Evolutionary conservation across 2,797 vertebrate genomes (phyloP).

Genomic region (Scleropages formosus): DNA sequence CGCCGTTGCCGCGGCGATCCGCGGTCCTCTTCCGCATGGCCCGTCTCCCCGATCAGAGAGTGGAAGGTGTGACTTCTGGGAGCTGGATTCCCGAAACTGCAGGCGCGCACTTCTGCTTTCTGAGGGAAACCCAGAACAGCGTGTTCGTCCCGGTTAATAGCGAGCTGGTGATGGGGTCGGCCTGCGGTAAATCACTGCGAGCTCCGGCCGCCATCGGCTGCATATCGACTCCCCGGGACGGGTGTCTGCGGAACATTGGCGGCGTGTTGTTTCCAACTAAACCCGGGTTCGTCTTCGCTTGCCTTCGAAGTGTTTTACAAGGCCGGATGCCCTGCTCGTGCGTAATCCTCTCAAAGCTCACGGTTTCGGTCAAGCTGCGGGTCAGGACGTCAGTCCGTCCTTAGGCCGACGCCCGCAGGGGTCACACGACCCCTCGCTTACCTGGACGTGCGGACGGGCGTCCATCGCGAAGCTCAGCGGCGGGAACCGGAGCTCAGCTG

Average conservation of each 20-base stretch:
- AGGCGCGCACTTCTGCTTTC: constrained; percentile 57
- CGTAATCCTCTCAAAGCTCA: neutral
- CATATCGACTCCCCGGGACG: neutral
- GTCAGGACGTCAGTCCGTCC: neutral
- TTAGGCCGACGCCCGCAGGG: neutral
- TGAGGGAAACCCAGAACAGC: constrained; percentile 31
- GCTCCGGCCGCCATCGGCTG: neutral
- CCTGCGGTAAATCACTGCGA: neutral
- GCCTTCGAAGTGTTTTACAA: neutral
- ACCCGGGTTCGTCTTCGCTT: neutral
- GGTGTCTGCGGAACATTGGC: neutral
- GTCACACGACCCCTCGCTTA: constrained; percentile 37
- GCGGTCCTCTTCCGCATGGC: constrained; percentile 39
- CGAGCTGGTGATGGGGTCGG: neutral
- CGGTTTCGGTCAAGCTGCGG: neutral
- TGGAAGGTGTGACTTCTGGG: constrained; percentile 54
- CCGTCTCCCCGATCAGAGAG: constrained; percentile 37
- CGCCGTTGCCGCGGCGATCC: constrained; percentile 45
- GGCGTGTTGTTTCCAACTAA: neutral
- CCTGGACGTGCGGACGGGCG: constrained; percentile 51
- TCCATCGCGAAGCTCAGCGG: constrained; percentile 55
- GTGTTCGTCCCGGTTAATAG: neutral
- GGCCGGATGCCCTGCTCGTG: neutral
- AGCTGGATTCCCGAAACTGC: constrained; percentile 49
- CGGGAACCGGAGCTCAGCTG: constrained; percentile 47